A percentile compares a stretch with the other conserved stretches of the same genome.
Evolutionary conservation across 2,888 invertebrate species (phyloP).

Genomic region (Platypus cylindrus): DNA sequence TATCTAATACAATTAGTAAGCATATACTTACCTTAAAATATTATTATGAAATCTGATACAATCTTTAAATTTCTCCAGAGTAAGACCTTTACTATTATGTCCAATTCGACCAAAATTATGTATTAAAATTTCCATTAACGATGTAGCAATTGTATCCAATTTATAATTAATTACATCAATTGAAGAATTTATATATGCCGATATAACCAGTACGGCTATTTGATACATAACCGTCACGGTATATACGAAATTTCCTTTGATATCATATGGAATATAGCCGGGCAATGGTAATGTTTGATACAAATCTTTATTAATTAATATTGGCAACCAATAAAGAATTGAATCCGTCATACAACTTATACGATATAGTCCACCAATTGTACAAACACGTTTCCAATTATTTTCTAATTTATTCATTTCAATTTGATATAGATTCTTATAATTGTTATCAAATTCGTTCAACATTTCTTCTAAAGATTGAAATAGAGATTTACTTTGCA

Average conservation of each 20-base stretch:
- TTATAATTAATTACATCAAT: slow-evolving; percentile 5
- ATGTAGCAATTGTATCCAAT: slow-evolving; percentile 3
- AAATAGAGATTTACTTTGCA: not conserved
- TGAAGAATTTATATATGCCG: slow-evolving; percentile 4
- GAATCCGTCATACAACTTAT: slow-evolving; percentile 1
- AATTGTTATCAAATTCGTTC: slow-evolving; percentile 1
- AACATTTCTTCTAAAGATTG: not conserved
- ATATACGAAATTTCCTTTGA: slow-evolving; percentile 1
- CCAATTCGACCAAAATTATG: slow-evolving; percentile 4
- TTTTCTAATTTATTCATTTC: not conserved
- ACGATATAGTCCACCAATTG: not conserved
- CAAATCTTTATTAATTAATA: slow-evolving; percentile 1
- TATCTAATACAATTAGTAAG: not conserved
- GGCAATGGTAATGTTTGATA: slow-evolving; percentile 2
- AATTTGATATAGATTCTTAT: not conserved
- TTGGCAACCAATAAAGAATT: not conserved
- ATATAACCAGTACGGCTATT: not conserved
- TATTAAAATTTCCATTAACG: slow-evolving; percentile 6
- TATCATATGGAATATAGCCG: slow-evolving; percentile 4
- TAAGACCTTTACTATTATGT: not conserved
- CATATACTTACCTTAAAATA: slow-evolving; percentile 6
- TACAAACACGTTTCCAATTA: not conserved
- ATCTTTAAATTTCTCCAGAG: not conserved
- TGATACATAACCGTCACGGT: slow-evolving; percentile 3
- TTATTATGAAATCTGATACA: slow-evolving; percentile 6